Evolutionary conservation across 2,797 vertebrate genomes (phyloP), one percentile per base, ranked within the genome.

Genomic region (Luscinia megarhynchos): DNA sequence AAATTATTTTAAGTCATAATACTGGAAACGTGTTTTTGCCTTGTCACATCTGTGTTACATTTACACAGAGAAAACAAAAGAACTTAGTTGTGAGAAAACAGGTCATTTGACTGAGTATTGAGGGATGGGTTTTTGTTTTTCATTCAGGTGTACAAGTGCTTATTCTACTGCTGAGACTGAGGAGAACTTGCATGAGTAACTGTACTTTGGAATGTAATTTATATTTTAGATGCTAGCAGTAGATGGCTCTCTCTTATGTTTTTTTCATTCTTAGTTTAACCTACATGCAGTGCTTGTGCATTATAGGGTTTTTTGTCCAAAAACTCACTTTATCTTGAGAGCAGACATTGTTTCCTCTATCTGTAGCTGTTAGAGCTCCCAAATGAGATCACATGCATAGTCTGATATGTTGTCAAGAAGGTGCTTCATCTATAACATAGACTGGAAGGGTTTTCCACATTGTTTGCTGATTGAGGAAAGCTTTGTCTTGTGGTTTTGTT

Each of bases 211-310:
- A 41, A 93, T 73, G 43, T 61, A 87, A 5, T 34, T 27, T 57
- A 3, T 66, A 41, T 74, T 38, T 78, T 78, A 16, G 30, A 23
- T 84, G 32, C 11, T 57, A 67, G 80, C 45, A 95, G 91, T 90
- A 95, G 87, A 50, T 95, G 79, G 55, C 73, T 87, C 51, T 90
- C 54, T 79, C 38, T 85, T 84, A 74, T 72, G 81, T 77, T 85
- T 75, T 81, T 32, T 38, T 87, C 1, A 6, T 76, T 87, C 17
- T 75, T 76, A 67, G 30, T 75, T 93, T 84, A 85, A 77, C 64
- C 30, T 80, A 27, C 4, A 6, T 22, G 27, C 24, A 43, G 40
- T 92, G 18, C 51, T 76, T 54, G 43, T 88, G 26, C 3, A 2
- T 48, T 8, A 12, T 5, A 45, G 12, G 17, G 11, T 0, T 10